A percentile compares a stretch with the other conserved stretches of the same genome.
Evolutionary conservation across 2,888 invertebrate genomes (phyloP).

Genomic region (Tenthredo amoena): DNA sequence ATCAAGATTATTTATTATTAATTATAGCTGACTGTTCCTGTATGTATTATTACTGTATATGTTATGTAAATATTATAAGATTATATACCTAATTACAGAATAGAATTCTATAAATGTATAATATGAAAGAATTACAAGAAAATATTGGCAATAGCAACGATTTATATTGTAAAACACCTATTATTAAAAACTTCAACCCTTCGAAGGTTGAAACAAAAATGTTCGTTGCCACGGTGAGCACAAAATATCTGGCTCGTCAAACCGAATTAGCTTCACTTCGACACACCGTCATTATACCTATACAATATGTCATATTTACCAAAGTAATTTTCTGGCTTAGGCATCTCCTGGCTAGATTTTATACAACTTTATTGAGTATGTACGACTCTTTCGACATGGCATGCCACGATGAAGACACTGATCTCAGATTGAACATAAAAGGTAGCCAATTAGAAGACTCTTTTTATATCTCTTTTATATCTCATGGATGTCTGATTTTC

Average conservation of each 20-base stretch:
- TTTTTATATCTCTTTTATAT: too few relatives aligned
- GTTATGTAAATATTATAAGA: constrained; percentile 74
- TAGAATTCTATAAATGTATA: constrained; percentile 69
- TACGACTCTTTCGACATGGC: constrained; percentile 69
- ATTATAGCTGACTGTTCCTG: constrained; percentile 74
- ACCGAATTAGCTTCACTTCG: background rate
- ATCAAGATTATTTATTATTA: constrained; percentile 61
- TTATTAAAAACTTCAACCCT: background rate
- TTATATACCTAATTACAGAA: constrained; percentile 62
- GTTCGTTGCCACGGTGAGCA: background rate
- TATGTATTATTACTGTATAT: constrained; percentile 69
- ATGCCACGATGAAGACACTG: constrained; percentile 65
- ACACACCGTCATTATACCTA: background rate
- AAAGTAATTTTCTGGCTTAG: background rate
- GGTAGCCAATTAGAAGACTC: constrained; percentile 59
- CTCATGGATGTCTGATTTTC: constrained; percentile 54
- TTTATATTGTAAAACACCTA: background rate
- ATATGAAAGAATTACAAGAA: constrained; percentile 61
- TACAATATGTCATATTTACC: constrained; percentile 18
- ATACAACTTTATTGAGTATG: constrained; percentile 58
- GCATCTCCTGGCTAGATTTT: background rate
- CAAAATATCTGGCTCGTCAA: constrained; percentile 19
- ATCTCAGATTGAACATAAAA: constrained; percentile 69
- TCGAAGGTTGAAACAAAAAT: constrained; percentile 17
- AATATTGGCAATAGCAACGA: constrained; percentile 38